Evolutionary conservation across 1,140 invertebrate species (phyloP).

Genomic region (Drosophila busckii): DNA sequence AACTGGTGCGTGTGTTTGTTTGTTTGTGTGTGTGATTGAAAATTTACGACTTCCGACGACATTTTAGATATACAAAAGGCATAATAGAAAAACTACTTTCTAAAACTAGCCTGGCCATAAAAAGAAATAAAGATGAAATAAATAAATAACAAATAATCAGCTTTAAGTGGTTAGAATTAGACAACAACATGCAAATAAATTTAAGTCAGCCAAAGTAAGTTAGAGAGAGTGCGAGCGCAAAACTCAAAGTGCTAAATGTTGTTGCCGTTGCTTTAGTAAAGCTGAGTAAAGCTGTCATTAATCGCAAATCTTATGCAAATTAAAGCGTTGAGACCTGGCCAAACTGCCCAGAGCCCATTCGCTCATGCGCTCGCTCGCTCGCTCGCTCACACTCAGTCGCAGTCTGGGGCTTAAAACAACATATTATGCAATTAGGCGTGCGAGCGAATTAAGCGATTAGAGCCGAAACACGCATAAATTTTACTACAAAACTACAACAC

Average conservation of each 20-base stretch:
- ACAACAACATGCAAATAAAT: conserved; percentile 24
- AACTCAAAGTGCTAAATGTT: conserved; percentile 6
- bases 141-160: conserved; percentile 15
- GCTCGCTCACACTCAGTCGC: conserved; percentile 1
- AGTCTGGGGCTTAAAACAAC: conserved; percentile 50
- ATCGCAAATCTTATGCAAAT: conserved; percentile 67
- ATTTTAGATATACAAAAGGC: conserved; percentile 27
- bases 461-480: conserved; percentile 54
- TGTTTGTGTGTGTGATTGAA: conserved; percentile 41
- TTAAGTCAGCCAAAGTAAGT: conserved; percentile 40
- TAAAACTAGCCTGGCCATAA: conserved; percentile 41
- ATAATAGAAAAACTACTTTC: conserved; percentile 60
- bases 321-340: too few species aligned
- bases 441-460: conserved; percentile 64
- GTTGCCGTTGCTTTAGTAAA: conserved; percentile 2
- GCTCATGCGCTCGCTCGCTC: conserved; percentile 3
- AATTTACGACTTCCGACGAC: conserved; percentile 66
- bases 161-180: conserved; percentile 28
- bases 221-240: too few species aligned
- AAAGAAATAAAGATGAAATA: conserved; percentile 7
- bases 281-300: conserved; percentile 31
- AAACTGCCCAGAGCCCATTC: background rate
- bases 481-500: conserved; percentile 55
- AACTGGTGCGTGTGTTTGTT: conserved; percentile 15
- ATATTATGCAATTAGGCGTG: conserved; percentile 70